phyloP scores from a whole-genome alignment of 2,113 vertebrate genomes.

The Galeopterus variegatus region DNA sequence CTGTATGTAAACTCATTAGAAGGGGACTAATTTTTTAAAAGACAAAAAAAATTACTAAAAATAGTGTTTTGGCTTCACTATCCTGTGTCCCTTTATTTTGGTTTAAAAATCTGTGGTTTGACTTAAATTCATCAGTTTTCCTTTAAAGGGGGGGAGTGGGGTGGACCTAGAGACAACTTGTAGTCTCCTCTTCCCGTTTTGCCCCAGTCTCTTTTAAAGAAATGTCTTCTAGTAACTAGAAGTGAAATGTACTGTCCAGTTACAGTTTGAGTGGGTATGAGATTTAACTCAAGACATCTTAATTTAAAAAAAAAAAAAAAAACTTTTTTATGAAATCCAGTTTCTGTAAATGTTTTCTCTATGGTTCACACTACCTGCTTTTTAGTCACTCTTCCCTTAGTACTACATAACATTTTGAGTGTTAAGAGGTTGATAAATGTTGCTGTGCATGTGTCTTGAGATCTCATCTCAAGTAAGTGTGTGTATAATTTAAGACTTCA shows the following conservation, averaged over 20 bases:
- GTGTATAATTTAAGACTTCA: constrained; percentile 53
- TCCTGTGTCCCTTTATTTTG: constrained; percentile 87
- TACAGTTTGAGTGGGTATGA: constrained; percentile 82
- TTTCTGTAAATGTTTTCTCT: constrained; percentile 60
- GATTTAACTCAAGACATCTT: constrained; percentile 81
- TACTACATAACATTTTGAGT: constrained; percentile 24
- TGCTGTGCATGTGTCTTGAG: constrained; percentile 56
- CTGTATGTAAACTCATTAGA: constrained; percentile 89
- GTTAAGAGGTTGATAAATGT: neutral
- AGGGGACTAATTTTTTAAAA: constrained; percentile 85
- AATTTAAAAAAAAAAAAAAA: constrained; percentile 13
- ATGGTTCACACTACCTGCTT: neutral
- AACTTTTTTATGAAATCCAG: constrained; percentile 57
- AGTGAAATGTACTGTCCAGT: constrained; percentile 84
- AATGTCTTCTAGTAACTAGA: constrained; percentile 84
- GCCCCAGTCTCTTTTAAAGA: constrained; percentile 65
- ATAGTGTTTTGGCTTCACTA: constrained; percentile 88
- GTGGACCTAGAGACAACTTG: constrained; percentile 54
- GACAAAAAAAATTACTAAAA: constrained; percentile 82
- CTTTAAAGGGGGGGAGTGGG: constrained; percentile 33
- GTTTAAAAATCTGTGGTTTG: constrained; percentile 77
- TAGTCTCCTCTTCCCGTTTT: constrained; percentile 34
- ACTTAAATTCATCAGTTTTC: constrained; percentile 61
- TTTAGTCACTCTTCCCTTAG: constrained; percentile 51
- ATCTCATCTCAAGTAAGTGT: constrained; percentile 44